A percentile compares a stretch with the other conserved stretches of the same genome.
Evolutionary conservation across 1,140 invertebrate species (phyloP).

Genomic region (Pectinophora gossypiella): DNA sequence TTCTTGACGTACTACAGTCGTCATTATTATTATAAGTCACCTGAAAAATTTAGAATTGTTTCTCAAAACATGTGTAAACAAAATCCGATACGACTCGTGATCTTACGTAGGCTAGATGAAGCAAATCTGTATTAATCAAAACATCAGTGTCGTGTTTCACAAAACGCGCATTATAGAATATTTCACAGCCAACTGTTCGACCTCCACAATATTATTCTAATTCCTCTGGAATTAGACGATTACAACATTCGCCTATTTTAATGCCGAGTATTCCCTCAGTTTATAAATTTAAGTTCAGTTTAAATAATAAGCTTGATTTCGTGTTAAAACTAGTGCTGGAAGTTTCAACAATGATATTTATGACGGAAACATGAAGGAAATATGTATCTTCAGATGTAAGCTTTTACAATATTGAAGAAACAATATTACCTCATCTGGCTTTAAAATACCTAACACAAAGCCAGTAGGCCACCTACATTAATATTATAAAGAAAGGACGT

Average conservation of each 20-base stretch:
- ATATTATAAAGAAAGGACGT: too few relatives aligned
- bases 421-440: too few relatives aligned
- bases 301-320: slow-evolving; percentile 34
- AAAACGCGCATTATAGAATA: slow-evolving; percentile 29
- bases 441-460: too few relatives aligned
- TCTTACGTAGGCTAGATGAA: neutral
- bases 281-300: slow-evolving; percentile 38
- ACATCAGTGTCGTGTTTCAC: slow-evolving; percentile 37
- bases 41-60: too few relatives aligned
- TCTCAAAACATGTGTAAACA: too few relatives aligned
- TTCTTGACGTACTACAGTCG: too few relatives aligned
- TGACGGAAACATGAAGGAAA: too few relatives aligned
- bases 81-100: neutral
- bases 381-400: too few relatives aligned
- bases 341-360: neutral
- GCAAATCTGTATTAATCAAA: slow-evolving; percentile 19
- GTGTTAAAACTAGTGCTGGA: slow-evolving; percentile 19
- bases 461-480: too few relatives aligned
- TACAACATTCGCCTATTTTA: slow-evolving; percentile 47
- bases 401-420: too few relatives aligned
- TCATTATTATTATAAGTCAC: too few relatives aligned
- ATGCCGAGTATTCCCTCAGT: slow-evolving; percentile 34
- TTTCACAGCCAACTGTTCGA: slow-evolving; percentile 28
- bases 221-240: slow-evolving; percentile 56
- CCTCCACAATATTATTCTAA: slow-evolving; percentile 40